These are phyloP conservation scores for Xylota sylvarum DNA, from an alignment of 2,888 invertebrate species.

Conservation along the genomic window DNA sequence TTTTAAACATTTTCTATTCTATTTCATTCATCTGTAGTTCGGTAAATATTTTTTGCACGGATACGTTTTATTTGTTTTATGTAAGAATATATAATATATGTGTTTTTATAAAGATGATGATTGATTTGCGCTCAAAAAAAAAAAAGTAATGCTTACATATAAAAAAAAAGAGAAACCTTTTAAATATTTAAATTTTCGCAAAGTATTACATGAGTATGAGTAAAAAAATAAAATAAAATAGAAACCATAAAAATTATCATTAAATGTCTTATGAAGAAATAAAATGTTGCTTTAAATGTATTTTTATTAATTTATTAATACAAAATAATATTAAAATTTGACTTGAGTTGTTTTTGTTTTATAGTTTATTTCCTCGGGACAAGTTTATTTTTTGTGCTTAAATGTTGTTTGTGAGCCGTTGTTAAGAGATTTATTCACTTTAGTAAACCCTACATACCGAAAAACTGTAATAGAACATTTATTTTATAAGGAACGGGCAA, in stretches of 20 bases:
- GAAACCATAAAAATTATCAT: slow-evolving; percentile 4
- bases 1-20: slow-evolving; percentile 7
- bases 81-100: neutral
- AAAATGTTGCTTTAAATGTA: slow-evolving; percentile 61
- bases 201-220: slow-evolving; percentile 12
- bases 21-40: neutral
- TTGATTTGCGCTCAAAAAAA: slow-evolving; percentile 29
- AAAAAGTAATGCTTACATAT: slow-evolving; percentile 21
- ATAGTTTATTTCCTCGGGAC: neutral
- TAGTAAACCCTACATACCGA: too few species aligned
- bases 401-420: slow-evolving; percentile 5
- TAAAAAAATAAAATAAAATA: slow-evolving; percentile 5
- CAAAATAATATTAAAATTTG: slow-evolving; percentile 30
- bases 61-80: slow-evolving; percentile 2
- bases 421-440: too few species aligned
- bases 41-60: neutral
- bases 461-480: too few species aligned
- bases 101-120: neutral
- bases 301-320: slow-evolving; percentile 52
- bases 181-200: slow-evolving; percentile 17
- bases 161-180: slow-evolving; percentile 23
- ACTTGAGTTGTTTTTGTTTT: slow-evolving; percentile 8
- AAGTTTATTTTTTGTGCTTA: neutral
- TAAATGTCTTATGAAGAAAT: slow-evolving; percentile 45
- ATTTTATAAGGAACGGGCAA: too few species aligned